Evolutionary conservation across 2,113 vertebrate species (phyloP), one percentile per base, ranked within the genome.

Genomic region (Chamaea fasciata): DNA sequence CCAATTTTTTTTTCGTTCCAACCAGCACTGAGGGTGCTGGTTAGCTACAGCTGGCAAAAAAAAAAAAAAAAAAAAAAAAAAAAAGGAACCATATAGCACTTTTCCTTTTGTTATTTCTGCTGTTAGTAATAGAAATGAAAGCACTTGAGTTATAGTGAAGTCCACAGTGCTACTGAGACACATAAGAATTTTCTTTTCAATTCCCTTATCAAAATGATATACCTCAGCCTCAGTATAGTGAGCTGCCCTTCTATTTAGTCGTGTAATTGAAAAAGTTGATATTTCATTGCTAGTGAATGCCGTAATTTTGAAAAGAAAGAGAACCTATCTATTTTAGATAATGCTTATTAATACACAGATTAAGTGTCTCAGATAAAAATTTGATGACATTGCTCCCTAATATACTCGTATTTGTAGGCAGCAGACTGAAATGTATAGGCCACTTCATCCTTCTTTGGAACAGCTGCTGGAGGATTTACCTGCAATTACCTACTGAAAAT

Each of bases 401-500:
- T 57, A 85, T 12, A 56, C 22, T 75, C 1, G 0, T 57, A 16
- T 73, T 82, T 91, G 28, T 62, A 79, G 77, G 50, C 65, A 76
- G 24, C 18, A 76, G 57, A 79, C 69, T 42, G 6, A 87, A 91
- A 82, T 18, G 10, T 64, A 94, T 83, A 86, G 92, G 83, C 73
- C 23, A 50, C 59, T 83, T 86, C 76, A 82, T 70, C 63, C 75
- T 74, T 56, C 75, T 89, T 84, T 55, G 49, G 30, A 90, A 41
- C n/a, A 76, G 71, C 62, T 85, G 62, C 80, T 87, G 94, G 63
- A 92, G 77, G 65, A 89, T 94, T 96, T 96, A 96, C 94, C 96
- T 97, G 96, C 88, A 88, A 86, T 93, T 95, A 96, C 79, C 84
- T 22, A 49, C 87, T 55, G 83, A 96, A 96, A 97, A 96, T 68